phyloP scores from a whole-genome alignment of 2,113 vertebrate genomes.

The Shinisaurus crocodilurus region DNA sequence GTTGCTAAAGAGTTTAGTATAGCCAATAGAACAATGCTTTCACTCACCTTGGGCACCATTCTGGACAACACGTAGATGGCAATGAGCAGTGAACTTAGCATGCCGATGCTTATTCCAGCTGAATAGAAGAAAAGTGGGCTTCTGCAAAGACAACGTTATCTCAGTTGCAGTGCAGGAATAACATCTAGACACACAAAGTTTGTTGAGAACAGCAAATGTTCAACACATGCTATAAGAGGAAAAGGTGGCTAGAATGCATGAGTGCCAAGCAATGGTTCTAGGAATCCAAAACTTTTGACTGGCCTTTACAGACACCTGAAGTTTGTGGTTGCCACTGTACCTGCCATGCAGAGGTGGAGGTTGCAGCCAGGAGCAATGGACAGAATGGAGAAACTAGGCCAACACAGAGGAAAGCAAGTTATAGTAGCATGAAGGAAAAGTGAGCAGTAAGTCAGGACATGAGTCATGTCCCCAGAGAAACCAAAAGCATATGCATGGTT shows the following conservation, averaged over 20 bases:
- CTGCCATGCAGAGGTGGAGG: neutral
- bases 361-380: neutral
- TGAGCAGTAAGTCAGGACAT: neutral
- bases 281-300: neutral
- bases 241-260: neutral
- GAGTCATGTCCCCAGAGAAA: neutral
- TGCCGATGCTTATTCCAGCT: constrained; percentile 89
- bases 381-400: neutral
- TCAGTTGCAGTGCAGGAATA: neutral
- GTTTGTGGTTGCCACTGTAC: neutral
- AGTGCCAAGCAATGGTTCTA: neutral
- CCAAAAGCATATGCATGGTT: neutral
- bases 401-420: neutral
- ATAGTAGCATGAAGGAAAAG: neutral
- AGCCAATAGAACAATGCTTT: neutral
- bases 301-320: neutral
- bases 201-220: neutral
- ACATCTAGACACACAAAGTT: neutral
- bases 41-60: constrained; percentile 89
- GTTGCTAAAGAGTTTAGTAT: accelerated
- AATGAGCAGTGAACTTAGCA: constrained; percentile 93
- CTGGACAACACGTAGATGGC: constrained; percentile 88
- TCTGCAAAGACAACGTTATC: constrained; percentile 70
- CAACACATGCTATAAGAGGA: too few species aligned
- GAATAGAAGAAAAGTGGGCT: constrained; percentile 95